Evolutionary conservation across 1,140 invertebrate species (phyloP).

Genomic region (Holotrichia oblita): DNA sequence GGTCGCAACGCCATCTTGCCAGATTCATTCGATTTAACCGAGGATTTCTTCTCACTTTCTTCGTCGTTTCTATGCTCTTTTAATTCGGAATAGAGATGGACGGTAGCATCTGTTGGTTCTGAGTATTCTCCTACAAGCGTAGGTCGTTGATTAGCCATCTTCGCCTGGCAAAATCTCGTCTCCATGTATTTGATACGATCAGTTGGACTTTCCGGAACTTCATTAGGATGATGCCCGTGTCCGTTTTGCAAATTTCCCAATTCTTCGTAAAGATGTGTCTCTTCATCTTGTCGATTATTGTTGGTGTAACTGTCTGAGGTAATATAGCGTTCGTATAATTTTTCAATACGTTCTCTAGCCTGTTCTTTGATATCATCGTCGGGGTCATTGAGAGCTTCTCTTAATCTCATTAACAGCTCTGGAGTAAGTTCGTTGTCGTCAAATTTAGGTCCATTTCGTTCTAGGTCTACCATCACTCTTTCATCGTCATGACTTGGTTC

Average conservation of each 20-base stretch:
- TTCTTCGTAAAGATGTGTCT: conserved; percentile 74
- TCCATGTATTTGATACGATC: conserved; percentile 58
- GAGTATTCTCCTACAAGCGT: conserved; percentile 75
- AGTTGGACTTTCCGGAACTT: conserved; percentile 49
- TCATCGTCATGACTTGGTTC: conserved; percentile 59
- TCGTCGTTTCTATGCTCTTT: conserved; percentile 62
- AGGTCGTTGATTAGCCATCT: conserved; percentile 51
- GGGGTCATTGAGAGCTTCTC: conserved; percentile 75
- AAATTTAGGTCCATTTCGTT: conserved; percentile 43
- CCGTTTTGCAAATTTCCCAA: conserved; percentile 64
- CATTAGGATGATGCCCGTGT: conserved; percentile 55
- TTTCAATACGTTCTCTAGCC: conserved; percentile 80
- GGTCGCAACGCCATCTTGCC: conserved; percentile 74
- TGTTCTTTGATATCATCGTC: conserved; percentile 72
- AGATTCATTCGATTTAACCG: conserved; percentile 62
- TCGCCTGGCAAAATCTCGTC: conserved; percentile 53
- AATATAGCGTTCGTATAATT: conserved; percentile 80
- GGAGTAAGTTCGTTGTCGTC: conserved; percentile 76
- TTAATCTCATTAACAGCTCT: conserved; percentile 74
- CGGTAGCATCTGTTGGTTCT: conserved; percentile 72
- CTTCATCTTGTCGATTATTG: conserved; percentile 65
- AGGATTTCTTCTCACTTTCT: conserved; percentile 57
- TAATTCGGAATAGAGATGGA: conserved; percentile 78
- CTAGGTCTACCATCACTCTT: conserved; percentile 62
- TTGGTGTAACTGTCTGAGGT: conserved; percentile 76